Evolutionary conservation across 2,888 invertebrate species (phyloP).

Genomic region (Torymus texanus): DNA sequence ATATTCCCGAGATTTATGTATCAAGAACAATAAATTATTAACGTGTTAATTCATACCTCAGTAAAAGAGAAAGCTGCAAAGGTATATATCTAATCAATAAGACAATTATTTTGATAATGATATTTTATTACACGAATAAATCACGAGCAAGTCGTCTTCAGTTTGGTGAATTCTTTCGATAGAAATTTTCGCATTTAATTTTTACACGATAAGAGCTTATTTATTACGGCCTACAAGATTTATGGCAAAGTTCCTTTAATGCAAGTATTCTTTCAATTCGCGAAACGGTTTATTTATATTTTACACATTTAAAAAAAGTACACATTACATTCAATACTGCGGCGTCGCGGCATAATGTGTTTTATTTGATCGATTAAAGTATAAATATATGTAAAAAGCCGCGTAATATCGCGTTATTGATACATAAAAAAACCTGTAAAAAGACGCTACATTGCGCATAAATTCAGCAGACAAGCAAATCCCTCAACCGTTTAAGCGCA

Average conservation of each 20-base stretch:
- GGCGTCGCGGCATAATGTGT: too few species aligned
- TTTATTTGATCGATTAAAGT: too few species aligned
- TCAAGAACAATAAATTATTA: slow-evolving; percentile 12
- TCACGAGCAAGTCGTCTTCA: background rate
- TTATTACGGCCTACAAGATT: too few species aligned
- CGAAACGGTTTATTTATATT: too few species aligned
- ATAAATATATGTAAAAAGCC: too few species aligned
- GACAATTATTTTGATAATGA: slow-evolving; percentile 24
- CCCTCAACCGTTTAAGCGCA: background rate
- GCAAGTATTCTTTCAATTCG: too few species aligned
- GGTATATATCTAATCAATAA: slow-evolving; percentile 2
- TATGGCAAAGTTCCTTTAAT: too few species aligned
- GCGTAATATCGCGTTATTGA: too few species aligned
- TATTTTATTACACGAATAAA: slow-evolving; percentile 1
- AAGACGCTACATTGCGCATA: too few species aligned
- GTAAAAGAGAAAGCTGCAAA: slow-evolving; percentile 2
- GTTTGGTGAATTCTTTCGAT: background rate
- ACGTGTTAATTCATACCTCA: slow-evolving; percentile 4
- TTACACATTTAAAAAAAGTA: too few species aligned
- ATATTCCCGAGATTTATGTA: background rate
- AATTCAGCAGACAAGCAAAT: background rate
- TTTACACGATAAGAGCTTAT: background rate
- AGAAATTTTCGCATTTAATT: slow-evolving; percentile 8
- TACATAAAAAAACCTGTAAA: too few species aligned
- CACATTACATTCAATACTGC: too few species aligned